These are phyloP conservation scores for Channa argus DNA, from an alignment of 2,113 vertebrate genomes.

Conservation along the genomic window DNA sequence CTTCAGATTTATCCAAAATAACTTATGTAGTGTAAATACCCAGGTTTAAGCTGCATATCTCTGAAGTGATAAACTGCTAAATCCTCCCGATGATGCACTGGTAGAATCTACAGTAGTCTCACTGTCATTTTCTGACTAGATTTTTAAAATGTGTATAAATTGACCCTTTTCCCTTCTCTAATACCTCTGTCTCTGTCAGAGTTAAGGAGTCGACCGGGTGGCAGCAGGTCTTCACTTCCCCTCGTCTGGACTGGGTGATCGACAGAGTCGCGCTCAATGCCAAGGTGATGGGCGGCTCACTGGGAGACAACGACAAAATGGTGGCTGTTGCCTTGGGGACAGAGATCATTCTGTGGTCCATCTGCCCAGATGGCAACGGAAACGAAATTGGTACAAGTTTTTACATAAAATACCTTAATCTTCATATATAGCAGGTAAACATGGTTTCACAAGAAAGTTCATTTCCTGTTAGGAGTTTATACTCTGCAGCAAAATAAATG, in stretches of 20 bases:
- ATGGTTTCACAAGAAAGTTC: no score
- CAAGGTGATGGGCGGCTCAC: slow-evolving; percentile 87
- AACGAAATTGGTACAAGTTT: slow-evolving; percentile 87
- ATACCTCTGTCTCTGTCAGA: slow-evolving; percentile 69
- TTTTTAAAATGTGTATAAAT: not conserved
- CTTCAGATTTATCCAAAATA: no score
- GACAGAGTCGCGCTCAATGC: slow-evolving; percentile 91
- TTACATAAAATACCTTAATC: no score
- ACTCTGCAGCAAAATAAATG: no score
- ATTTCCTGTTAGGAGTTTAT: no score
- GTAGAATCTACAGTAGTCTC: no score
- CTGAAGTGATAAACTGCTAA: no score
- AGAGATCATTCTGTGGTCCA: slow-evolving; percentile 92
- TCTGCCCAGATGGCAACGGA: slow-evolving; percentile 88
- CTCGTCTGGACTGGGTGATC: slow-evolving; percentile 91
- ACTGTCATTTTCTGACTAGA: no score
- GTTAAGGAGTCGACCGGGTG: slow-evolving; percentile 93
- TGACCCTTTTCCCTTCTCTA: not conserved
- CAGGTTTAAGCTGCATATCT: no score
- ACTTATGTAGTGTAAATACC: no score
- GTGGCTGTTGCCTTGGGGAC: slow-evolving; percentile 88
- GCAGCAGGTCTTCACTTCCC: slow-evolving; percentile 93
- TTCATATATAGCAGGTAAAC: no score
- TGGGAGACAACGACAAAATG: slow-evolving; percentile 95
- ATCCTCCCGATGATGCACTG: no score